These are phyloP conservation scores for Radopholus similis DNA, from an alignment of 1,140 invertebrate species.

Conservation along the genomic window DNA sequence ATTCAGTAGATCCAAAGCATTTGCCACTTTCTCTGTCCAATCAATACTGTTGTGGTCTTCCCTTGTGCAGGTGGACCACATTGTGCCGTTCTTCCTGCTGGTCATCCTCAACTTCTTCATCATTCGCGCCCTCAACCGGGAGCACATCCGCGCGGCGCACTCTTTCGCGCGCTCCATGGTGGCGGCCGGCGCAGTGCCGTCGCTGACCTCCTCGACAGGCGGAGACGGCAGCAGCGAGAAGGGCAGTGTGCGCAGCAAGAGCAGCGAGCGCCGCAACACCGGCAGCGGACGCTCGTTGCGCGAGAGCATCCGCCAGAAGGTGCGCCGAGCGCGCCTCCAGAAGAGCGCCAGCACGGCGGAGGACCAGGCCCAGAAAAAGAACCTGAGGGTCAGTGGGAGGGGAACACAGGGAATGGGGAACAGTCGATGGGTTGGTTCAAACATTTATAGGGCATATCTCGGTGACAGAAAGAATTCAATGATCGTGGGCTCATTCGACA, in stretches of 20 bases:
- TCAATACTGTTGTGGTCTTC: background rate
- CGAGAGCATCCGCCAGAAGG: background rate
- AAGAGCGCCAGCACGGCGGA: conserved; percentile 9
- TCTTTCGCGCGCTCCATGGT: conserved; percentile 5
- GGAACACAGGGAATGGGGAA: no score
- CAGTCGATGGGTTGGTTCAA: no score
- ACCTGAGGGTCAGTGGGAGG: conserved; percentile 29
- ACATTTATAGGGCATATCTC: no score
- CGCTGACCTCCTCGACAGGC: no score
- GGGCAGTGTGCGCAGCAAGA: no score
- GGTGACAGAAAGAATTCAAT: no score
- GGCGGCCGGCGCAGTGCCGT: background rate
- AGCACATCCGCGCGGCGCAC: conserved; percentile 24
- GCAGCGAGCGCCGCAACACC: background rate
- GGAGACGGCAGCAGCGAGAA: background rate
- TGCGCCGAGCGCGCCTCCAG: conserved; percentile 6
- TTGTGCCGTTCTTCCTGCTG: conserved; percentile 49
- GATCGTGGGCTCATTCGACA: no score
- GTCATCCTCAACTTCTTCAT: conserved; percentile 52
- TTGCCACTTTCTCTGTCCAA: background rate
- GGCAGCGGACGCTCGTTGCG: background rate
- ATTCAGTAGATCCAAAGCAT: no score
- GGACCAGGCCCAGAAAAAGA: conserved; percentile 37
- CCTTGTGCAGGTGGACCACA: conserved; percentile 9
- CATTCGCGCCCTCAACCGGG: conserved; percentile 47